Conservation (phyloP, 1,140 invertebrate genomes). For the Phenacoccus solenopsis region DNA sequence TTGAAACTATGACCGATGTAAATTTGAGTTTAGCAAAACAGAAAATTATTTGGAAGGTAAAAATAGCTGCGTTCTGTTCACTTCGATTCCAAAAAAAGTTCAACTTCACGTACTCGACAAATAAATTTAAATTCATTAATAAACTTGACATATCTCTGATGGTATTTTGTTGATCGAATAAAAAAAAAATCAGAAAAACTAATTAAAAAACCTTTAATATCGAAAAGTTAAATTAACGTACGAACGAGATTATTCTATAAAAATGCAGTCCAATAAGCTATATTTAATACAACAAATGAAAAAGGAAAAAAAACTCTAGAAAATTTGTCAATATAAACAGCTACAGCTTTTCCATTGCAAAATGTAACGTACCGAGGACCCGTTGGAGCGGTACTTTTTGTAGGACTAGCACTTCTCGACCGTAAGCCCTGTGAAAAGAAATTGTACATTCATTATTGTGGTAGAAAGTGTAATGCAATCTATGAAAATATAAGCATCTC, state of each 20-base stretch:
- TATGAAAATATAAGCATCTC: too few relatives aligned
- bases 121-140: too few relatives aligned
- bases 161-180: too few relatives aligned
- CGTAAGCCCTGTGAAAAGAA: conserved; percentile 33
- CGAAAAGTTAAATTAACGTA: neutral
- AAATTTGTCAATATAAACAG: conserved; percentile 72
- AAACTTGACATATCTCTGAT: too few relatives aligned
- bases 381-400: conserved; percentile 21
- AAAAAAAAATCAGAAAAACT: neutral
- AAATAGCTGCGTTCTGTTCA: too few relatives aligned
- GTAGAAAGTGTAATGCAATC: neutral
- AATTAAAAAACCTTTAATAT: too few relatives aligned
- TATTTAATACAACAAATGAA: conserved; percentile 74
- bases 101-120: too few relatives aligned
- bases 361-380: conserved; percentile 66
- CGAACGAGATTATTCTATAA: conserved; percentile 11
- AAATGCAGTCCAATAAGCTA: conserved; percentile 80
- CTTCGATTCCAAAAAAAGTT: too few relatives aligned
- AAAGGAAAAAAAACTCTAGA: conserved; percentile 78
- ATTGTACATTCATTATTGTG: too few relatives aligned
- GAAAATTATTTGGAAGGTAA: too few relatives aligned
- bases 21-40: too few relatives aligned
- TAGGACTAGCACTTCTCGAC: conserved; percentile 36
- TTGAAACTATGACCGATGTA: too few relatives aligned
- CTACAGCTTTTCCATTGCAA: conserved; percentile 68